phyloP scores from a whole-genome alignment of 2,797 vertebrate genomes.

The Enteromius mattozi region DNA sequence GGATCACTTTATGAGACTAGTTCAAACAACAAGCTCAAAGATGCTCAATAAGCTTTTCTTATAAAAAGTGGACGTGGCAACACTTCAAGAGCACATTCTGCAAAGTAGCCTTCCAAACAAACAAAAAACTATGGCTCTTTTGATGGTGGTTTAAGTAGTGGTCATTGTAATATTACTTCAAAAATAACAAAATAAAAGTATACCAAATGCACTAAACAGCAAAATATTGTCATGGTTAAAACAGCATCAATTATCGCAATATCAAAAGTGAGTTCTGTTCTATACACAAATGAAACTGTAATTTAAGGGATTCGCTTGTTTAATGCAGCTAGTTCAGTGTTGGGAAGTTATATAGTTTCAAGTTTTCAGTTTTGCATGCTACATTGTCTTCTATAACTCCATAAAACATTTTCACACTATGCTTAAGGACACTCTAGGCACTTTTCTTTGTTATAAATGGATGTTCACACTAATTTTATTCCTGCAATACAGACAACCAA shows the following conservation, averaged over 20 bases:
- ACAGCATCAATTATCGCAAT: no score
- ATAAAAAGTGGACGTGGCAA: background rate
- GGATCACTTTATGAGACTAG: background rate
- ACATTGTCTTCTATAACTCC: background rate
- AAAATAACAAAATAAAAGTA: background rate
- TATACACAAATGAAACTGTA: no score
- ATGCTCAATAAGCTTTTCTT: background rate
- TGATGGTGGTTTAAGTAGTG: background rate
- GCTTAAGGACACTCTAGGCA: background rate
- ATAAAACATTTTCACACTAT: background rate
- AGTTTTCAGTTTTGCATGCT: background rate
- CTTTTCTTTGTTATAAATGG: background rate
- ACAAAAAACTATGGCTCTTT: background rate
- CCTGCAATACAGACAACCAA: background rate
- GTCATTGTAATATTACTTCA: background rate
- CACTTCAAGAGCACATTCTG: background rate
- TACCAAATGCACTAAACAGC: background rate
- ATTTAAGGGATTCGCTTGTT: no score
- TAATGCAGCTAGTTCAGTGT: background rate
- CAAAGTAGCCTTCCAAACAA: background rate
- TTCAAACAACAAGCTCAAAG: background rate
- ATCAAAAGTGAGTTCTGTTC: background rate
- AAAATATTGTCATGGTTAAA: background rate
- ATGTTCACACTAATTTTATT: background rate
- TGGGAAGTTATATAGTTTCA: background rate